A percentile compares a stretch with the other conserved stretches of the same genome.
Conservation (phyloP, 2,113 vertebrate genomes). For the Ciconia boyciana region DNA sequence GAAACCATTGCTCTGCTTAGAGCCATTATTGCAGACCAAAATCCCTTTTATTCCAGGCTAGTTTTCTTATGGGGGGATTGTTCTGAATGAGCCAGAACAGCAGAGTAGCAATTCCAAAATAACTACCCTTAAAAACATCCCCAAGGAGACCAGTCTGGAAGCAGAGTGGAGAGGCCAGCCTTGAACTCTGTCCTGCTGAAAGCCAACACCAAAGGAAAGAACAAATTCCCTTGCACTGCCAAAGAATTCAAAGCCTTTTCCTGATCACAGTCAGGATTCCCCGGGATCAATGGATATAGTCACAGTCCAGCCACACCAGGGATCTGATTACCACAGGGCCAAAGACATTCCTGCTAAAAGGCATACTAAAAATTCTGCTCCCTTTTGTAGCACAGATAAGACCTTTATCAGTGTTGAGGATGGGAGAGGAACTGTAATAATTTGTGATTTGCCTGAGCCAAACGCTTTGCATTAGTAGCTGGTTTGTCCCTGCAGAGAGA, state of each 20-base stretch:
- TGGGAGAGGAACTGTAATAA: neutral
- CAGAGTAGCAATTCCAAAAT: conserved; percentile 59
- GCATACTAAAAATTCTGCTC: neutral
- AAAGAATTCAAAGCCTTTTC: conserved; percentile 55
- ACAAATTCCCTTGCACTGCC: neutral
- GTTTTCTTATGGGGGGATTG: neutral
- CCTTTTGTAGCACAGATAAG: neutral
- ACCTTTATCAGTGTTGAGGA: neutral
- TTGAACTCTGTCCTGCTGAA: conserved; percentile 50
- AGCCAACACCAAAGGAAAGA: conserved; percentile 32
- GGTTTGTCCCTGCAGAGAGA: neutral
- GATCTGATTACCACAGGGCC: neutral
- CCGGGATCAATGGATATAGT: conserved; percentile 28
- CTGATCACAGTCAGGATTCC: conserved; percentile 54
- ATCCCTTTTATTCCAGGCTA: conserved; percentile 9
- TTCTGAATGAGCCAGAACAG: conserved; percentile 25
- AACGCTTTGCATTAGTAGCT: neutral
- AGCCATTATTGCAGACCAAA: neutral
- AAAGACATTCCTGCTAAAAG: conserved; percentile 16
- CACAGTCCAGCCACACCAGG: conserved; percentile 12
- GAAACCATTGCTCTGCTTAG: conserved; percentile 7
- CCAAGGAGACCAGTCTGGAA: conserved; percentile 34
- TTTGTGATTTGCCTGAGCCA: neutral
- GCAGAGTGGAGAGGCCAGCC: conserved; percentile 20
- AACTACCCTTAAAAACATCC: conserved; percentile 31